Base-by-base conservation (phyloP, 53 echinoderm and acorn worm species). In the Paracentrotus lividus region DNA sequence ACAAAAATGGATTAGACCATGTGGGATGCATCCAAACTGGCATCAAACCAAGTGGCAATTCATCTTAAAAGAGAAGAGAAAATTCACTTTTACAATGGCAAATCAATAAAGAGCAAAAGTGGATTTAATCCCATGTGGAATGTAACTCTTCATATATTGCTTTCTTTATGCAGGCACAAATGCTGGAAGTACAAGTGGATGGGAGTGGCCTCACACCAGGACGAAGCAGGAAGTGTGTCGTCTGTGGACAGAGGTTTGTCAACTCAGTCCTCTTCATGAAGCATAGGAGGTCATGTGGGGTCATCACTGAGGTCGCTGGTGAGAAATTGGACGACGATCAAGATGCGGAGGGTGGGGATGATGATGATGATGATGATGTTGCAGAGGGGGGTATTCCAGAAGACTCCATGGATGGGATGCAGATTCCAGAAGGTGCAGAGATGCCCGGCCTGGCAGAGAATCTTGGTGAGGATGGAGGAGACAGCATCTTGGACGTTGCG, bases 241-340 rank as follows among this genome's bases (percentile, higher is more conserved):
- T 96, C 53, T 98, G 98, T 68, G 96, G 97, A 13, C 85, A 94
- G 77, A 93, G 49, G 33, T 98, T 98, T 88, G 90, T 87, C 43
- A 96, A 97, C 29, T 96, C 97, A 0, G 94, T 95, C 24, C 88
- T 96, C 68, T 98, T 98, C 95, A 98, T 98, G 98, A 88, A 95
- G 85, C 98, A 98, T 89, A 85, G 98, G 49, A 95, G 96, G 60
- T 67, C 87, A 15, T 98, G 98, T 54, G 97, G 97, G 10, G 84
- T 95, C 54, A 75, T 97, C 87, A 94, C 95, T 49, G 93, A 95
- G 36, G 94, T 95, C 66, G 90, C 77, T 24, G 97, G 94, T 5
- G 94, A 94, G 38, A 94, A 93, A 69, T 93, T 94, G 20, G 95
- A 94, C 31, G 94, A 95, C 15, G 96, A 97, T 27, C 93, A 89